A percentile compares a stretch with the other conserved stretches of the same genome.
Conservation (phyloP, 2,113 vertebrate species). For the Tylochromis polylepis region DNA sequence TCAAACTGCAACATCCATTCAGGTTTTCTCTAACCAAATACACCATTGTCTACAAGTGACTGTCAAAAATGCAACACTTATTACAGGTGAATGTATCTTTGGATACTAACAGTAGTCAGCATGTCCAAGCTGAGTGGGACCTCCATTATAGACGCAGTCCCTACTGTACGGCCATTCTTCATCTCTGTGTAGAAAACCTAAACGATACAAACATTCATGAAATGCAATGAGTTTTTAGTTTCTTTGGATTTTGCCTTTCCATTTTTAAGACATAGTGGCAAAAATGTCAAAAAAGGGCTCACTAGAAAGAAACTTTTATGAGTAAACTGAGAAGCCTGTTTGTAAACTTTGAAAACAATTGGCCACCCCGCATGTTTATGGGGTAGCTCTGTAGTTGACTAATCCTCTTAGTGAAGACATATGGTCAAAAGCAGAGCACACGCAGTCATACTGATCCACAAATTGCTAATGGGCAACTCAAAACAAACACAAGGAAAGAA, state of each 20-base stretch:
- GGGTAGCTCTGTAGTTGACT: conserved; percentile 27
- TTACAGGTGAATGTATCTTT: not conserved
- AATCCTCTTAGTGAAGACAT: conserved; percentile 72
- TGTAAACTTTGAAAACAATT: conserved; percentile 11
- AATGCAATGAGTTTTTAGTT: not conserved
- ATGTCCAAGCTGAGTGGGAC: conserved; percentile 79
- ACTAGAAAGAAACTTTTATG: not conserved
- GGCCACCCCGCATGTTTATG: not conserved
- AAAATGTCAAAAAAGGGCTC: not conserved
- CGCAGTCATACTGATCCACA: conserved; percentile 39
- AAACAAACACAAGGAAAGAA: conserved; percentile 21
- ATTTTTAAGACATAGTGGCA: not conserved
- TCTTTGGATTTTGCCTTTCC: not conserved
- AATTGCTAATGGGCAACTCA: conserved; percentile 36
- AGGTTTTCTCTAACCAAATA: not conserved
- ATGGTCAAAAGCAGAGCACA: conserved; percentile 52
- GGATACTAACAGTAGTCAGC: conserved; percentile 77
- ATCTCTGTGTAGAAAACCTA: conserved; percentile 89
- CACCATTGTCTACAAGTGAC: not conserved
- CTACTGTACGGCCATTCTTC: conserved; percentile 64
- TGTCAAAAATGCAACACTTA: not conserved
- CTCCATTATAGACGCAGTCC: conserved; percentile 66
- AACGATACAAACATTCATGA: not conserved
- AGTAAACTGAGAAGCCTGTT: not conserved
- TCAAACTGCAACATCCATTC: not conserved